Evolutionary conservation across 2,797 vertebrate species (phyloP), one percentile per base, ranked within the genome.

Genomic region (Cercopithecus diana): DNA sequence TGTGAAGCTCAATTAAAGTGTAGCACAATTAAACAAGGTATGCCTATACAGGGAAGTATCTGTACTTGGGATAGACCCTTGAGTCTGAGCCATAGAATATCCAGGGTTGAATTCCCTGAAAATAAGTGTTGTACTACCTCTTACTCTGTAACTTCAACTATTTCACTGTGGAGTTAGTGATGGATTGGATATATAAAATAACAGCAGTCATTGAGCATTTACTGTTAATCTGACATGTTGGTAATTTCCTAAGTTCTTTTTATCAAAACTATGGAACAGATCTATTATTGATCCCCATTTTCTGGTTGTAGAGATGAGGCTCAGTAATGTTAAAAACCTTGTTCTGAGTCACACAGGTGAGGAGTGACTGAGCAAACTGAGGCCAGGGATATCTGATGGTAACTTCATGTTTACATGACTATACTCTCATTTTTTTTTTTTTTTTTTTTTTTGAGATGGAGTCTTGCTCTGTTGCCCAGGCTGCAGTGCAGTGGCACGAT

Each of bases 231-330:
- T 24, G 15, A 48, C 3, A 13, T 50, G 48, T 19, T 45, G 28
- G 24, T 41, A 45, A 72, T 12, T 30, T 45, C 24, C 70, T 87
- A 48, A 76, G 48, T 96, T 84, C 80, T 89, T 50, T 50, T 73
- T 28, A 39, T 80, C 61, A 73, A 15, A 80, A 75, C 33, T 43
- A 10, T 64, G 73, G 80, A 57, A 58, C 43, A 33, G 28, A 22
- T 87, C 64, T 48, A 11, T 41, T 57, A n/a, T 26, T 6, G 30
- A 75, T 55, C 1, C 28, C 33, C 2, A 0, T 72, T 92, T 87
- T 81, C 41, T 11, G 11, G 28, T 57, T 64, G 73, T 20, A 43
- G 50, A 96, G 26, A 61, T 15, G 24, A 79, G 22, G 11, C 13
- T 92, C 41, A 14, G 72, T 90, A 75, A 50, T 28, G 36, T 39